Percentiles rank a stretch among this genome's conserved stretches.
phyloP scores from a whole-genome alignment of 2,797 vertebrate species.

The Manis crassicaudata region DNA sequence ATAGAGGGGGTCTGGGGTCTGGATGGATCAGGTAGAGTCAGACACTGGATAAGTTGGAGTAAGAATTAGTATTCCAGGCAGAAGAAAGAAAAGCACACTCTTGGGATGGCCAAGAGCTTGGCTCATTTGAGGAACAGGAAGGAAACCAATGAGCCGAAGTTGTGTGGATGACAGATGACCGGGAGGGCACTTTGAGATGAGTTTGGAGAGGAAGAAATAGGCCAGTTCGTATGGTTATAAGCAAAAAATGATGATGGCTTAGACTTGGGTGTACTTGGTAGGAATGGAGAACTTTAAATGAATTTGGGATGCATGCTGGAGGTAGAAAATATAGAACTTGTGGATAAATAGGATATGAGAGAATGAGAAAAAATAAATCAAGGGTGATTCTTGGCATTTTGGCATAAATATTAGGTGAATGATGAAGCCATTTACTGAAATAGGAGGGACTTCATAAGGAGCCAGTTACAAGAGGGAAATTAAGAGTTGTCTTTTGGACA shows the following conservation, averaged over 20 bases:
- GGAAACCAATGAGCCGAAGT: neutral
- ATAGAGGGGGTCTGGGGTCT: neutral
- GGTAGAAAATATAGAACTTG: neutral
- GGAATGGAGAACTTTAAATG: neutral
- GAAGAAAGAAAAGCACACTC: neutral
- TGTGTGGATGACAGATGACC: neutral
- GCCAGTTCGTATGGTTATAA: neutral
- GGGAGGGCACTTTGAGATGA: neutral
- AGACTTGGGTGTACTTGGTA: neutral
- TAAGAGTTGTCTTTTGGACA: neutral
- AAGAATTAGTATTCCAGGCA: neutral
- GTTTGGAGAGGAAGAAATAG: neutral
- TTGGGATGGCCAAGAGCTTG: neutral
- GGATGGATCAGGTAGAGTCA: neutral
- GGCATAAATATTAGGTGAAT: neutral
- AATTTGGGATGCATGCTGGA: neutral
- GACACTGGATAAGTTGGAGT: neutral
- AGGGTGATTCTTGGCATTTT: neutral
- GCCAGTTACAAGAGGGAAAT: neutral
- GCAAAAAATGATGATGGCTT: neutral
- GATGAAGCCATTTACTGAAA: neutral
- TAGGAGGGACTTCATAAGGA: neutral
- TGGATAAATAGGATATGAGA: neutral
- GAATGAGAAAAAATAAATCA: conserved; percentile 22
- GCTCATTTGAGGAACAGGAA: neutral